Percentiles rank a stretch among this genome's conserved stretches.
These are phyloP conservation scores for Spea multiplicata DNA, from an alignment of 2,113 vertebrate species.

Conservation along the genomic window DNA sequence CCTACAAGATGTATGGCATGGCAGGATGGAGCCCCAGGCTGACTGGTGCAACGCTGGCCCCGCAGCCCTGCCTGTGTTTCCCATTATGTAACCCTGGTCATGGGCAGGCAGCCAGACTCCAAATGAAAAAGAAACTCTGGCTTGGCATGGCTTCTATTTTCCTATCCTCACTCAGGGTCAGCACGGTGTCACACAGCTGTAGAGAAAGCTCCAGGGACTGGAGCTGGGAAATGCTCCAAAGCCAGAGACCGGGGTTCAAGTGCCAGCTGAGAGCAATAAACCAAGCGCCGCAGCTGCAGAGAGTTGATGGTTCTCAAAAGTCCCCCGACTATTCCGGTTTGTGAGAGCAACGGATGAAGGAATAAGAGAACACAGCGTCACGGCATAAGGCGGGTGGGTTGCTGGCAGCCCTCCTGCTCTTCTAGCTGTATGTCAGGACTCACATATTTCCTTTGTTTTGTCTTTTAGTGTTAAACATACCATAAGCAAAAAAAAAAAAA, in stretches of 20 bases:
- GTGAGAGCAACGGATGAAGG: constrained; percentile 58
- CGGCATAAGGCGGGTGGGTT: constrained; percentile 37
- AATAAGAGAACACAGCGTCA: constrained; percentile 56
- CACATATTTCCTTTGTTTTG: constrained; percentile 27
- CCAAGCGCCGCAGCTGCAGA: constrained; percentile 99
- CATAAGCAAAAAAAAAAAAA: not conserved
- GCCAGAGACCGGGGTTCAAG: constrained; percentile 99
- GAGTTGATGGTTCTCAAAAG: constrained; percentile 77
- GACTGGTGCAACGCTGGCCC: constrained; percentile 85
- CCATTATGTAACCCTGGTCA: constrained; percentile 99
- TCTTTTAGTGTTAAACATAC: not conserved
- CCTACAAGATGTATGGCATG: constrained; percentile 97
- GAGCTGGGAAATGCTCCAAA: constrained; percentile 99
- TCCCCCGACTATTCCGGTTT: constrained; percentile 65
- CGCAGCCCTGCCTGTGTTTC: constrained; percentile 99
- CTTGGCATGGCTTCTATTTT: constrained; percentile 99
- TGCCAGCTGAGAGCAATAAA: constrained; percentile 99
- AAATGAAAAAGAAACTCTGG: constrained; percentile 99
- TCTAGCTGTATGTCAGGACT: constrained; percentile 11
- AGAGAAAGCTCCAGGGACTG: constrained; percentile 99
- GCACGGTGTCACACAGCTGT: constrained; percentile 99
- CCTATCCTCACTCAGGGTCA: constrained; percentile 99
- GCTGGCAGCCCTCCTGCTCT: constrained; percentile 44
- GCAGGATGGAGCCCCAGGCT: constrained; percentile 80
- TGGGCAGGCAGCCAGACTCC: constrained; percentile 99